These are phyloP conservation scores for Tetranychus urticae DNA, from an alignment of 1,140 invertebrate genomes.

Conservation along the genomic window DNA sequence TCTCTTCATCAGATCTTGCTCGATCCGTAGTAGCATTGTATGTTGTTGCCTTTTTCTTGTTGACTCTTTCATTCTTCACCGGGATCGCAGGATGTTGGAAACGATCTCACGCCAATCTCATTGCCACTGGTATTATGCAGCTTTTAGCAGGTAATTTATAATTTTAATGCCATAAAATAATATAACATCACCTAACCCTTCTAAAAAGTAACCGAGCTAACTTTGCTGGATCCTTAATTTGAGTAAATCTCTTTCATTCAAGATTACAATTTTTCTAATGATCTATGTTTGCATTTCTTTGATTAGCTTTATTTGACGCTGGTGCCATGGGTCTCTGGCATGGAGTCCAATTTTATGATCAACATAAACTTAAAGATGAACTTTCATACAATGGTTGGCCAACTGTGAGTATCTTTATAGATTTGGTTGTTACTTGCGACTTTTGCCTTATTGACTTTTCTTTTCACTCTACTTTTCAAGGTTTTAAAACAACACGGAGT, in stretches of 20 bases:
- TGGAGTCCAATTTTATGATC: constrained; percentile 80
- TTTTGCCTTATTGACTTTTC: background rate
- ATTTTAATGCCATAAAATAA: too few species aligned
- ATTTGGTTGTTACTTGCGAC: background rate
- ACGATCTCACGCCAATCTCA: constrained; percentile 60
- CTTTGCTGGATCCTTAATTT: too few species aligned
- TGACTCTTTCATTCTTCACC: constrained; percentile 78
- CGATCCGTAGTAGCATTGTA: constrained; percentile 70
- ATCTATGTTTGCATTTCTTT: background rate
- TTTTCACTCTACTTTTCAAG: constrained; percentile 15
- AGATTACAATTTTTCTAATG: too few species aligned
- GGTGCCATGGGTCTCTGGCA: constrained; percentile 85
- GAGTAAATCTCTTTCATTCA: too few species aligned
- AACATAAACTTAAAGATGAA: constrained; percentile 69
- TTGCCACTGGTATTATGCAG: constrained; percentile 72
- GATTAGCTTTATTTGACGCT: constrained; percentile 52
- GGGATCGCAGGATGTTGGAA: constrained; percentile 68
- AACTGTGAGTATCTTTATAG: constrained; percentile 35
- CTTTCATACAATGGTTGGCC: constrained; percentile 68
- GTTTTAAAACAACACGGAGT: constrained; percentile 46
- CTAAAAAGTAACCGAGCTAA: too few species aligned
- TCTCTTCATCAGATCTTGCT: constrained; percentile 35
- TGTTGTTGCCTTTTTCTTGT: constrained; percentile 61
- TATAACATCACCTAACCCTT: too few species aligned
- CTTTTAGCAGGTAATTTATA: constrained; percentile 45